Evolutionary conservation across 2,113 vertebrate genomes (phyloP).

Genomic region (Electrona antarctica): DNA sequence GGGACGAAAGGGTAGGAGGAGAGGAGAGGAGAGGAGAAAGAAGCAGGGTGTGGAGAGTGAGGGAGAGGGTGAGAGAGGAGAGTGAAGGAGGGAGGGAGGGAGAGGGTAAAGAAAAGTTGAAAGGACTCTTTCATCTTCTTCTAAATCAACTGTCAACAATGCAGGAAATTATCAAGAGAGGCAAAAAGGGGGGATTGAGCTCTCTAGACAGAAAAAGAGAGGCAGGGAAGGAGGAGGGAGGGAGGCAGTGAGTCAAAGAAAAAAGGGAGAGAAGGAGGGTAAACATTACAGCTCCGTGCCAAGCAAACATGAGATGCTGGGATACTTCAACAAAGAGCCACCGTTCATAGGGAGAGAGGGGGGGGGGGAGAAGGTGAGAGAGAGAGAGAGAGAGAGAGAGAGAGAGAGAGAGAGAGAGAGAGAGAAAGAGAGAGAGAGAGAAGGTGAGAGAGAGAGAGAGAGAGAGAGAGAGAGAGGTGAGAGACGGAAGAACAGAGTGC

Average conservation of each 20-base stretch:
- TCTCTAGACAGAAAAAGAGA: slow-evolving; percentile 6
- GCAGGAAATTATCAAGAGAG: slow-evolving; percentile 64
- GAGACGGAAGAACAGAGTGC: background rate
- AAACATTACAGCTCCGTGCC: slow-evolving; percentile 77
- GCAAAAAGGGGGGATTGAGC: slow-evolving; percentile 18
- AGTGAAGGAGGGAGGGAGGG: background rate
- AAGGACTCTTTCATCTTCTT: slow-evolving; percentile 67
- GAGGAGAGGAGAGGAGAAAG: background rate
- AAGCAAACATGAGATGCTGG: slow-evolving; percentile 77
- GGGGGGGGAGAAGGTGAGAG: slow-evolving; percentile 11
- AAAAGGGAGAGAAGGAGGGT: slow-evolving; percentile 52
- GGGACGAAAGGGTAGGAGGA: slow-evolving; percentile 1
- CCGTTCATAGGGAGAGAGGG: slow-evolving; percentile 36
- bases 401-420: slow-evolving; percentile 11
- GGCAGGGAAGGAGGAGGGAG: background rate
- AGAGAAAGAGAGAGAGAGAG: background rate
- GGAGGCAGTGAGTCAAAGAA: slow-evolving; percentile 18
- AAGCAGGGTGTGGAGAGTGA: background rate
- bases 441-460: background rate
- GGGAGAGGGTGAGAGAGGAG: background rate
- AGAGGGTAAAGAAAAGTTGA: slow-evolving; percentile 39
- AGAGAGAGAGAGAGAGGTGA: background rate
- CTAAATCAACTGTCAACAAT: slow-evolving; percentile 73
- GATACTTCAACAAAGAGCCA: slow-evolving; percentile 74
- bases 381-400: background rate